A percentile compares a stretch with the other conserved stretches of the same genome.
Evolutionary conservation across 2,797 vertebrate genomes (phyloP).

Genomic region (Phalloptychus januarius): DNA sequence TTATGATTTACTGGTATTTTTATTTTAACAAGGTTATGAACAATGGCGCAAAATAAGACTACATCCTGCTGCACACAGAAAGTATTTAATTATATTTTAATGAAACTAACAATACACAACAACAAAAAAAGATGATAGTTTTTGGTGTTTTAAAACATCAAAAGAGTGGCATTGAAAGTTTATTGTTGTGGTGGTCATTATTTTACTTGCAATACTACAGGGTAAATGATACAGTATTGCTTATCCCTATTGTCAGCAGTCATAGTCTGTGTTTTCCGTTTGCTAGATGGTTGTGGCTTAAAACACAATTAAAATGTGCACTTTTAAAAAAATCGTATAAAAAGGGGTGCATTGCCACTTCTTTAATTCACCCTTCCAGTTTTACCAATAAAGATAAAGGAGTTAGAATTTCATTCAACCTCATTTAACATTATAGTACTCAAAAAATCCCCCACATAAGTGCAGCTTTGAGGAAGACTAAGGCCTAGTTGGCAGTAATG

Average conservation of each 20-base stretch:
- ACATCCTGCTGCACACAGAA: neutral
- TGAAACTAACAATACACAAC: neutral
- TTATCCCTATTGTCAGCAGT: neutral
- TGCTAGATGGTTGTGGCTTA: neutral
- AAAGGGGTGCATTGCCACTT: neutral
- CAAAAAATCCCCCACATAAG: constrained; percentile 12
- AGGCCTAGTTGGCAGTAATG: constrained; percentile 65
- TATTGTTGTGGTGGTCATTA: too few relatives aligned
- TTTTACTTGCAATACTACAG: neutral
- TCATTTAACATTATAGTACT: constrained; percentile 34
- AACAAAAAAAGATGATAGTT: neutral
- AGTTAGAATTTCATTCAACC: constrained; percentile 12
- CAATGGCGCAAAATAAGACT: neutral
- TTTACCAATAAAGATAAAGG: neutral
- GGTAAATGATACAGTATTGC: neutral
- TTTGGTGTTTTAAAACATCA: neutral
- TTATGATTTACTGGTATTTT: neutral
- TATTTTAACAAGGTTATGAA: neutral
- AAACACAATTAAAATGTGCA: neutral
- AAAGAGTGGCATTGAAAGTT: too few relatives aligned
- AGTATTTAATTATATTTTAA: neutral
- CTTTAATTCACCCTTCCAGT: neutral
- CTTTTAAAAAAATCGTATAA: neutral
- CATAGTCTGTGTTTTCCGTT: neutral
- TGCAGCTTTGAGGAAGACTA: constrained; percentile 61